Evolutionary conservation across 2,797 vertebrate genomes (phyloP), one percentile per base, ranked within the genome.

Genomic region (Ciconia nigra): DNA sequence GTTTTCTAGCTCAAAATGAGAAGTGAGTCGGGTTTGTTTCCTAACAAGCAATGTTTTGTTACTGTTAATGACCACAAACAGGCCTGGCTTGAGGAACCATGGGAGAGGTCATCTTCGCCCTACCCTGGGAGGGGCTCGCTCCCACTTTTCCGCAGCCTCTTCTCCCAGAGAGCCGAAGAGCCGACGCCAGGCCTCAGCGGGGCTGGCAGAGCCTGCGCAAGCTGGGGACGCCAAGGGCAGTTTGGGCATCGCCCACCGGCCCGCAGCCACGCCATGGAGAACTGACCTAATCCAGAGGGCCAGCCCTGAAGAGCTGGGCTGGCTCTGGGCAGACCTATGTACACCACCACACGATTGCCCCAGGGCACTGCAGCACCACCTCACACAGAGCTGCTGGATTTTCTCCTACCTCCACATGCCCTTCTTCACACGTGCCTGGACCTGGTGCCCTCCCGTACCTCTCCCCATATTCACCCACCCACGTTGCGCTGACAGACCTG

Each of bases 101-200:
- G 0, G 29, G 24, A 78, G 35, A 63, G 25, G 11, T 33, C 4
- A 3, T 26, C 3, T 1, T 49, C 10, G 5, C 1, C 1, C 37
- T 24, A 19, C 18, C 26, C 39, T 9, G 20, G 26, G 42, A 55
- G 10, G 15, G 17, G 31, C 14, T 67, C 2, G 0, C n/a, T 77
- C 17, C 44, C 31, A 9, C 35, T 15, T 47, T n/a, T 13, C 57
- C 2, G 0, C 4, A 5, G 28, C 24, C 20, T 42, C 13, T 28
- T 11, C 63, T 39, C 52, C 25, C 16, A 28, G 13, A 21, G 11
- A 33, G 18, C 25, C 10, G 54, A 22, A 10, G 0, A 2, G 42
- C 54, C 1, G 0, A 20, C 0, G 1, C 20, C 0, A 1, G 37
- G 33, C 28, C 44, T 41, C 44, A 35, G 66, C 9, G 1, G 12